Base-by-base conservation (phyloP, 92 coral and sea anemone genomes). In the Porites cylindrica region DNA sequence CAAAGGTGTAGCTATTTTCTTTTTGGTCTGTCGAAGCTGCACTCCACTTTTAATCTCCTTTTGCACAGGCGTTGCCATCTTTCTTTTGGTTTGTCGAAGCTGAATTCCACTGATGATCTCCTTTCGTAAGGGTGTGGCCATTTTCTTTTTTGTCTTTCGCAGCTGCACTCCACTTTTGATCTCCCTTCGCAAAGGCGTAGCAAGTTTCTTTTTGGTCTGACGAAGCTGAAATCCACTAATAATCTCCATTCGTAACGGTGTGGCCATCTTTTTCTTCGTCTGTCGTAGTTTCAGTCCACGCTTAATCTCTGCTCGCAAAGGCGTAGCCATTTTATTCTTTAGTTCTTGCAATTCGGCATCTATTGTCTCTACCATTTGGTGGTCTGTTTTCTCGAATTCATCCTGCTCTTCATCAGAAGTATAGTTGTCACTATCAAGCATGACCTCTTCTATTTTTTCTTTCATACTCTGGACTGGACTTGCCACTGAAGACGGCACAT, bases 291-390 rank as follows among this genome's bases (percentile, higher is more conserved):
- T 20, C 17, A 91, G 88, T 66, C 79, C 87, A 8, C 80, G n/a
- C 16, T 69, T 83, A 10, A 94, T 94, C 58, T 91, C 95, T 72
- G 92, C 72, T 12, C 94, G 88, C 10, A 94, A 26, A 8, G 98
- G 98, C 47, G 98, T 94, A 17, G 91, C 91, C 72, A 94, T 77
- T 29, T 50, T 74, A 67, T 87, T 95, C 78, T 89, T 91, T 16
- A 95, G 88, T 68, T 81, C 70, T 18, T 92, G 77, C 54, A 89
- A 79, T 64, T 76, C 70, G 62, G 53, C 17, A 16, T 61, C 1
- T 0, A 23, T 50, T 10, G 26, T 17, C 26, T 24, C 14, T 7
- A 32, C 59, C 38, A n/a, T 16, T 61, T 62, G 14, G 20, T 43
- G 20, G 17, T 32, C 43, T 7, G 21, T 12, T 79, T 43, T 2